A percentile compares a stretch with the other conserved stretches of the same genome.
These are phyloP conservation scores for Parapristionchus giblindavisi DNA, from an alignment of 2,888 invertebrate species.

Conservation along the genomic window DNA sequence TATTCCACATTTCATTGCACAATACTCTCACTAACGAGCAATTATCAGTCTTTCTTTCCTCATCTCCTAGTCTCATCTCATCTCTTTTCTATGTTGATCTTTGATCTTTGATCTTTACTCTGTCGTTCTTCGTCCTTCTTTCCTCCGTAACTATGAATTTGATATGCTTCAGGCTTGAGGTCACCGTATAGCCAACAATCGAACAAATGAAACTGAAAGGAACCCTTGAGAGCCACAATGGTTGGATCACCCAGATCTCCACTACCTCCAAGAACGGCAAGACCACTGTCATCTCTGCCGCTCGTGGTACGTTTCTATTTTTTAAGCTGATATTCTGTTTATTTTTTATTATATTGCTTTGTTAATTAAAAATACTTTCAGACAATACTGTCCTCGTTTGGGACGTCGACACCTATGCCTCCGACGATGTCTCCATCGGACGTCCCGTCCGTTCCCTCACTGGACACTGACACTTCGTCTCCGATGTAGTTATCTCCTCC, in stretches of 20 bases:
- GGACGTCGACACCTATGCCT: slow-evolving; percentile 94
- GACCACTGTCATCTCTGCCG: slow-evolving; percentile 91
- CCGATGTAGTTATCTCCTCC: slow-evolving; percentile 96
- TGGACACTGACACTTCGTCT: slow-evolving; percentile 98
- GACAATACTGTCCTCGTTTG: slow-evolving; percentile 89
- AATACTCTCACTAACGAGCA: too few relatives aligned
- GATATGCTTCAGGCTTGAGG: slow-evolving; percentile 40
- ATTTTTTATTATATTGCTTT: too few relatives aligned
- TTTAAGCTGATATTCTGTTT: neutral
- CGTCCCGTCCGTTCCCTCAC: slow-evolving; percentile 83
- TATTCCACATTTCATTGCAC: too few relatives aligned
- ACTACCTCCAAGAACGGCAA: slow-evolving; percentile 98
- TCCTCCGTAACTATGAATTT: too few relatives aligned
- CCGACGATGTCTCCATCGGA: slow-evolving; percentile 80
- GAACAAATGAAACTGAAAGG: slow-evolving; percentile 94
- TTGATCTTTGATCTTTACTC: too few relatives aligned
- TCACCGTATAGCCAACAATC: slow-evolving; percentile 36
- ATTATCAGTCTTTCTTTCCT: too few relatives aligned
- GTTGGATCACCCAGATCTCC: slow-evolving; percentile 99
- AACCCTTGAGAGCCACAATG: slow-evolving; percentile 94
- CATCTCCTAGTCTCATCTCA: too few relatives aligned
- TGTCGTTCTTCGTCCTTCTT: too few relatives aligned
- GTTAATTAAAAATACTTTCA: too few relatives aligned
- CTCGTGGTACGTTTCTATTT: slow-evolving; percentile 81
- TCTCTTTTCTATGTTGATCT: too few relatives aligned